Evolutionary conservation across 2,797 vertebrate species (phyloP), one percentile per base, ranked within the genome.

Genomic region (Amazona ochrocephala): DNA sequence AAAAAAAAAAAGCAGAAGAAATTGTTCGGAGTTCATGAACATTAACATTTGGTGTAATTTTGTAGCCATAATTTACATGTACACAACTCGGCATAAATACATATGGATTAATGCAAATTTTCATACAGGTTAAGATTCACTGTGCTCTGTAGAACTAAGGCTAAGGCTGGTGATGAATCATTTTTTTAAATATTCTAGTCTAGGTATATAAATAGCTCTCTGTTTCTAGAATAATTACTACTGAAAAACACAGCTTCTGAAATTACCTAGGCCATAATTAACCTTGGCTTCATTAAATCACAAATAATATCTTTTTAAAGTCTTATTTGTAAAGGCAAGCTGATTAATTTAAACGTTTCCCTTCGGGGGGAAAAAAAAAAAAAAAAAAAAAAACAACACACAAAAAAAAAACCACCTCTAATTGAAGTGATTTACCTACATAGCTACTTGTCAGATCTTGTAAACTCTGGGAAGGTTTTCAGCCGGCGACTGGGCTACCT

Each of bases 101-200:
- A 94, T 95, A 96, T 68, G 86, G 76, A 97, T 97, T 87, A 74
- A 96, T 95, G 96, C 90, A 95, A 84, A 95, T 96, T 86, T 91
- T 96, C 76, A 79, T 65, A 78, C 48, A 11, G 7, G 76, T 66
- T 86, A 96, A 86, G 87, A 83, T 91, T 92, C 26, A 2, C 78
- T 89, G 62, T 86, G 82, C 88, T 93, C 64, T 78, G 65, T 65
- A 84, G 90, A 90, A 87, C 84, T 93, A 91, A 90, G 91, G 87
- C 84, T 83, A 92, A 92, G 61, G 80, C 48, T 94, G 88, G 80
- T 79, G 92, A 96, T 96, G 84, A 96, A 92, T 97, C 91, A 71
- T 74, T 90, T 94, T 90, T 90, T 90, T 53, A 45, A 94, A 90
- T 94, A 96, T 91, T 91, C 95, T 92, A 91, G 87, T 92, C 84